These are phyloP conservation scores for Petrocephalus microphthalmus DNA, from an alignment of 2,113 vertebrate species.

Conservation along the genomic window DNA sequence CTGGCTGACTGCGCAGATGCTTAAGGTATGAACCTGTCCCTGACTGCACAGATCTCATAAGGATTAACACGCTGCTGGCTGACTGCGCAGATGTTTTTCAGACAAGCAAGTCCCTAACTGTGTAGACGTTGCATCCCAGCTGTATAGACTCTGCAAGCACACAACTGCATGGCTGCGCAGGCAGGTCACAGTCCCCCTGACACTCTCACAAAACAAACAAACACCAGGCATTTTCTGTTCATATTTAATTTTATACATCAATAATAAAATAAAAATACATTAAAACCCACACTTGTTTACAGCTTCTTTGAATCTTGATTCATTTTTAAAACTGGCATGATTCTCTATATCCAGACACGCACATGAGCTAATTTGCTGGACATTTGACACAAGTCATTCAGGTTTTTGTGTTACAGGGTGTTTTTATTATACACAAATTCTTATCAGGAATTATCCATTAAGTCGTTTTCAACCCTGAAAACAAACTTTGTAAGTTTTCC, in stretches of 20 bases:
- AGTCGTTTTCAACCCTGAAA: not conserved
- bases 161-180: not conserved
- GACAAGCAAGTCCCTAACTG: not conserved
- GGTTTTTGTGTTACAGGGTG: not conserved
- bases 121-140: not conserved
- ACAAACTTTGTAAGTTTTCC: not conserved
- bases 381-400: not conserved
- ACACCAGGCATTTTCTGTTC: not conserved
- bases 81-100: not conserved
- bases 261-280: not conserved
- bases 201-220: not conserved
- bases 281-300: not conserved
- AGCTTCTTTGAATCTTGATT: not conserved
- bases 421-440: not conserved
- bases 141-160: not conserved
- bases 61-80: not conserved
- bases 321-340: not conserved
- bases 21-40: not conserved
- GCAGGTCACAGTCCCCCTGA: not conserved
- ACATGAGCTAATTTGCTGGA: not conserved
- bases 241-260: not conserved
- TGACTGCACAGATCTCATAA: not conserved
- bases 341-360: not conserved
- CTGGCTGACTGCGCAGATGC: not conserved
- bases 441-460: not conserved